phyloP scores from a whole-genome alignment of 2,113 vertebrate species.

The Dunckerocampus dactyliophorus region DNA sequence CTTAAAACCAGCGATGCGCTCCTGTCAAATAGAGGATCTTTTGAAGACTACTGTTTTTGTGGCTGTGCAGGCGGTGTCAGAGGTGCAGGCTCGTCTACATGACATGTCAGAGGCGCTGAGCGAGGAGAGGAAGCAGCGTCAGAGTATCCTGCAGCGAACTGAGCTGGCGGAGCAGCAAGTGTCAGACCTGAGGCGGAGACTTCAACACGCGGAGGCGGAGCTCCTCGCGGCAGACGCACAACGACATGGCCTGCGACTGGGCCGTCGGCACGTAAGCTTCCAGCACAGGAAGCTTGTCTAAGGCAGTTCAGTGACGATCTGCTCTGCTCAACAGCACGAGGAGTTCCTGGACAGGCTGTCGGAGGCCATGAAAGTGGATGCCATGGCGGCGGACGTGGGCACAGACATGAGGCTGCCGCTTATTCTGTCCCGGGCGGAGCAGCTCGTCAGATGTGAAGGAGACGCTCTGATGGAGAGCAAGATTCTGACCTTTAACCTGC shows the following conservation, averaged over 20 bases:
- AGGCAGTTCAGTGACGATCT: too few relatives aligned
- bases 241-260: slow-evolving; percentile 72
- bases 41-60: too few relatives aligned
- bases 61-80: slow-evolving; percentile 30
- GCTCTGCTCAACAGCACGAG: slow-evolving; percentile 71
- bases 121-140: slow-evolving; percentile 65
- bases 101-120: slow-evolving; percentile 71
- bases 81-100: slow-evolving; percentile 72
- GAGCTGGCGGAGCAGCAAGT: slow-evolving; percentile 74
- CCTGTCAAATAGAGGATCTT: too few relatives aligned
- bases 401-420: slow-evolving; percentile 83
- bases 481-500: slow-evolving; percentile 76
- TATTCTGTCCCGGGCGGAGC: slow-evolving; percentile 78
- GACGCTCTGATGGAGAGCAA: slow-evolving; percentile 79
- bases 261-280: slow-evolving; percentile 79
- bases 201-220: slow-evolving; percentile 76
- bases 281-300: too few relatives aligned
- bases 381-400: slow-evolving; percentile 78
- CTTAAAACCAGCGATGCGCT: slow-evolving; percentile 23
- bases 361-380: slow-evolving; percentile 79
- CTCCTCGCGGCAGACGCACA: slow-evolving; percentile 71
- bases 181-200: slow-evolving; percentile 69
- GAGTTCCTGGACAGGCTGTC: slow-evolving; percentile 84
- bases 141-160: slow-evolving; percentile 70
- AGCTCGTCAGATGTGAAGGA: slow-evolving; percentile 80